Evolutionary conservation across 2,797 vertebrate genomes (phyloP), one percentile per base, ranked within the genome.

Genomic region (Novumbra hubbsi): DNA sequence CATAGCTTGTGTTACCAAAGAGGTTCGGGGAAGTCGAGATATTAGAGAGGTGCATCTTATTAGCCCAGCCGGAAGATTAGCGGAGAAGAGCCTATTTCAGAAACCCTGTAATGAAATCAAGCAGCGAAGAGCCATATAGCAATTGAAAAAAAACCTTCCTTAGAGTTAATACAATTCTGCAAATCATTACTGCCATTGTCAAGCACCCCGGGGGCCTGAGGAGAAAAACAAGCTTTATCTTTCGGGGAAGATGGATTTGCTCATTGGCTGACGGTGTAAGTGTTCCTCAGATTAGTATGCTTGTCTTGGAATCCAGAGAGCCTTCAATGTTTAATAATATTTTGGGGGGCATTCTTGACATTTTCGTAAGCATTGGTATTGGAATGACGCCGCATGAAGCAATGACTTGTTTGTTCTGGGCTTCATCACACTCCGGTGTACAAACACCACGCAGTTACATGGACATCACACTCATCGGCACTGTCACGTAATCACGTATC

Each of bases 221-320:
- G 34, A 27, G 50, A 52, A 34, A 72, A 72, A 32, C 38, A 34
- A 28, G 24, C 24, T 48, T 24, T 30, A 27, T 50, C 55, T 41
- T n/a, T 28, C 24, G 30, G 27, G 21, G 48, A 15, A 7, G 28
- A n/a, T 38, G 45, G 19, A 71, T 65, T 49, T 21, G 63, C 55
- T 38, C 17, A 19, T 21, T 34, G 57, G 24, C 24, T 63, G 52
- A 50, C 52, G 32, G 27, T 70, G 45, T 70, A n/a, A 48, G 63
- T 72, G 34, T 72, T 68, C 50, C 60, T 75, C 27, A 67, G 69
- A 60, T 52, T 17, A 24, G 69, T 24, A 5, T 15, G 48, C 16
- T 48, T 28, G 16, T 24, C 41, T 11, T 64, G 9, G n/a, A 27
- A 63, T 34, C 41, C 14, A 8, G 52, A 30, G 24, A 34, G 17